These are phyloP conservation scores for Andrena bicolor DNA, from an alignment of 2,888 invertebrate genomes.

Conservation along the genomic window DNA sequence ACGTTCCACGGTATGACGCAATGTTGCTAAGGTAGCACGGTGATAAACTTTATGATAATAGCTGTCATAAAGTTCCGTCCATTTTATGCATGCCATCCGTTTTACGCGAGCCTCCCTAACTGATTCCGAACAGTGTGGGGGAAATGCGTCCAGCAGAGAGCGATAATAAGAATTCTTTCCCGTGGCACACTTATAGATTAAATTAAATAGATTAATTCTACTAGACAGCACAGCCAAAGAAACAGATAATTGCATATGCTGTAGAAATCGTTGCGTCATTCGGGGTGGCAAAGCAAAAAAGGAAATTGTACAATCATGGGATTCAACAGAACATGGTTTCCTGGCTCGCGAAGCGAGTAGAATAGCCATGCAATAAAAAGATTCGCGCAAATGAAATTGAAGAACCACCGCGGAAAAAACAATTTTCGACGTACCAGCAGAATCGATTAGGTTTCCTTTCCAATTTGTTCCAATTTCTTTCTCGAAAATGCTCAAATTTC, in stretches of 20 bases:
- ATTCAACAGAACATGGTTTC: neutral
- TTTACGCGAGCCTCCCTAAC: conserved; percentile 22
- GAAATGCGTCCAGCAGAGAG: neutral
- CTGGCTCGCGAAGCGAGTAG: no score
- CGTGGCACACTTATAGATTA: no score
- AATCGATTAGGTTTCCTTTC: neutral
- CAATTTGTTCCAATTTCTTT: neutral
- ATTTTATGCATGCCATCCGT: conserved; percentile 32
- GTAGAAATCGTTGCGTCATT: neutral
- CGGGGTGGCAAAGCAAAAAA: neutral
- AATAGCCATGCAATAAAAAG: neutral
- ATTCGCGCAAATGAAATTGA: neutral
- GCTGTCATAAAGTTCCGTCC: conserved; percentile 27
- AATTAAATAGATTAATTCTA: no score
- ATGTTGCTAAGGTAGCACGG: conserved; percentile 13
- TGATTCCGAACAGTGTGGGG: conserved; percentile 24
- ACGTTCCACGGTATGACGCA: neutral
- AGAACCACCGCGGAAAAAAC: neutral
- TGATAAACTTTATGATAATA: conserved; percentile 49
- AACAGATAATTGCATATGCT: neutral
- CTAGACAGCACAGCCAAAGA: no score
- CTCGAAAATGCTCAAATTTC: neutral
- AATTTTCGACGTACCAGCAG: neutral
- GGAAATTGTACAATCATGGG: neutral
- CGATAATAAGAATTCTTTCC: neutral